A percentile compares a stretch with the other conserved stretches of the same genome.
Evolutionary conservation across 2,113 vertebrate genomes (phyloP).

Genomic region (Drymodes brunneopygia): DNA sequence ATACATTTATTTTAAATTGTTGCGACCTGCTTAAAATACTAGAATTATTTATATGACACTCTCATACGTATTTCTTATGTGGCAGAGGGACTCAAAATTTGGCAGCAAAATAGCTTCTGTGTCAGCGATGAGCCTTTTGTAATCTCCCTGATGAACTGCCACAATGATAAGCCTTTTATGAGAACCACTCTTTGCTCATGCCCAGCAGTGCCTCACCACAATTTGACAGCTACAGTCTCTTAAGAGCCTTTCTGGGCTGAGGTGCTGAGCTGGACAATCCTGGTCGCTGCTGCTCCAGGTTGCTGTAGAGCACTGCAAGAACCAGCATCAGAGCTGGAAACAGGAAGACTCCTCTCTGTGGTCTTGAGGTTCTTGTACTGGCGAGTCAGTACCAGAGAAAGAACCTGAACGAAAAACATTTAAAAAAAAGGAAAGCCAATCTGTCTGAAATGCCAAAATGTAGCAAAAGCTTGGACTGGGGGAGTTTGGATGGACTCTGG

Average conservation of each 20-base stretch:
- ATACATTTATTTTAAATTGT: not conserved
- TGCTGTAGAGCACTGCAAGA: not conserved
- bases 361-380: not conserved
- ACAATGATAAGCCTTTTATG: not conserved
- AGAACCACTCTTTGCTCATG: not conserved
- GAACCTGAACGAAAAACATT: not conserved
- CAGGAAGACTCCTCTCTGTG: not conserved
- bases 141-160: not conserved
- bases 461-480: not conserved
- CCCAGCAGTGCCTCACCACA: not conserved
- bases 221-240: not conserved
- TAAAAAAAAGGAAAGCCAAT: not conserved
- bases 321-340: fast-evolving
- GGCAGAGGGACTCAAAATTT: not conserved
- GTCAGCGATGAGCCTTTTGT: not conserved
- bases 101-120: not conserved
- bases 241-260: not conserved
- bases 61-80: not conserved
- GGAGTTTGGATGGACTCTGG: not conserved
- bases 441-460: not conserved
- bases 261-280: not conserved
- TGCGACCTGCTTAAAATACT: not conserved
- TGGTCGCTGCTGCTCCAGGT: fast-evolving
- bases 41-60: not conserved
- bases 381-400: not conserved